A percentile compares a stretch with the other conserved stretches of the same genome.
Conservation (phyloP, 1,140 invertebrate genomes). For the Neotoxoptera formosana region DNA sequence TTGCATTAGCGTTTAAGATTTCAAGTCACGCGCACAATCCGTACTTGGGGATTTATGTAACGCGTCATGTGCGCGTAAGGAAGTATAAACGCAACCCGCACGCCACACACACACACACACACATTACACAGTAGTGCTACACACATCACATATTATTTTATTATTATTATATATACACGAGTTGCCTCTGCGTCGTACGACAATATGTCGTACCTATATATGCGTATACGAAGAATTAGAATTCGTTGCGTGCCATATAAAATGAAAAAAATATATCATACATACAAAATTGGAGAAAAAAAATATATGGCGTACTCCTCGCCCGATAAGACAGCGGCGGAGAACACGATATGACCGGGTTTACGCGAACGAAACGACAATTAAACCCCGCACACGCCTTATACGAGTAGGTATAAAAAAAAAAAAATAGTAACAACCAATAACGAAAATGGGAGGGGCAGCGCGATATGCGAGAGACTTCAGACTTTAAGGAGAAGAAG, state of each 20-base stretch:
- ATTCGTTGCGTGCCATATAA: slow-evolving; percentile 20
- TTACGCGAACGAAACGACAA: neutral
- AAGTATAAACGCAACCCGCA: neutral
- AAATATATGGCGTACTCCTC: neutral
- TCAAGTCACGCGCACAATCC: slow-evolving; percentile 48
- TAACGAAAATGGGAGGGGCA: neutral
- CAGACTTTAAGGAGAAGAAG: neutral
- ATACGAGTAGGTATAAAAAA: neutral
- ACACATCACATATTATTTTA: slow-evolving; percentile 12
- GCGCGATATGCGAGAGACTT: neutral
- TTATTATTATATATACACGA: neutral
- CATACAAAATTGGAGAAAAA: neutral
- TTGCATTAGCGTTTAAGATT: slow-evolving; percentile 39
- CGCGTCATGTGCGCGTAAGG: slow-evolving; percentile 29
- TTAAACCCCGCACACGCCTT: neutral
- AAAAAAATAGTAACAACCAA: neutral
- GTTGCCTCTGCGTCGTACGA: neutral
- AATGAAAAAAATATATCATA: slow-evolving; percentile 8
- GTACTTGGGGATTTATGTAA: slow-evolving; percentile 44
- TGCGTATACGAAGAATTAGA: slow-evolving; percentile 15
- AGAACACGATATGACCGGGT: neutral
- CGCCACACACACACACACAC: neutral
- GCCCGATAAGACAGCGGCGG: neutral
- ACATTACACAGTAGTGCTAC: neutral
- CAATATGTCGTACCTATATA: neutral